Evolutionary conservation across 2,888 invertebrate species (phyloP).

Genomic region (Sphinx pinastri): DNA sequence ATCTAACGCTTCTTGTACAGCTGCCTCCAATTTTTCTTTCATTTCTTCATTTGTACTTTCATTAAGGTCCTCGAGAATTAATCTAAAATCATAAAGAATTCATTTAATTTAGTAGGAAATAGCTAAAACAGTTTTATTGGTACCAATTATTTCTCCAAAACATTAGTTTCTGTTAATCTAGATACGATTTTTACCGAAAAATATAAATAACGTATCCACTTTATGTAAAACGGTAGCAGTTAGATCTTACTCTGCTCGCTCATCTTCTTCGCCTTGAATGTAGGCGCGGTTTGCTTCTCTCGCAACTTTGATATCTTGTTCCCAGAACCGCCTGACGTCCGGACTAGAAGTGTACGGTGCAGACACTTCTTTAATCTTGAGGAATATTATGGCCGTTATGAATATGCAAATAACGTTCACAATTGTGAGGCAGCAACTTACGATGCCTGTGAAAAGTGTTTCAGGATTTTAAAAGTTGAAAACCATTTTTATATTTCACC

Average conservation of each 20-base stretch:
- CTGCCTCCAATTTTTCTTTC: conserved; percentile 86
- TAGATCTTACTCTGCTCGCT: conserved; percentile 68
- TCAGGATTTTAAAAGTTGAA: no score
- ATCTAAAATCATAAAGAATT: conserved; percentile 53
- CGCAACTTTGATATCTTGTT: conserved; percentile 90
- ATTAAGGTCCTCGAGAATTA: conserved; percentile 77
- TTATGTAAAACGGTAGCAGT: not conserved
- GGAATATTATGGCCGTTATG: conserved; percentile 89
- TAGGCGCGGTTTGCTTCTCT: conserved; percentile 87
- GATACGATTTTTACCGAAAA: no score
- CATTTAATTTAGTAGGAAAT: not conserved
- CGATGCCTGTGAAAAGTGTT: conserved; percentile 77
- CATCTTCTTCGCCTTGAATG: conserved; percentile 83
- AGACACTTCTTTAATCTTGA: conserved; percentile 93
- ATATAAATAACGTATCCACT: no score
- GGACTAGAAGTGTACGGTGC: conserved; percentile 91
- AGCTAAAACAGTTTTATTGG: not conserved
- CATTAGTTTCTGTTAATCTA: no score
- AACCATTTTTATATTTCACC: no score
- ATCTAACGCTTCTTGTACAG: conserved; percentile 86
- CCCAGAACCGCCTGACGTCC: conserved; percentile 90
- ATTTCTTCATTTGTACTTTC: conserved; percentile 75
- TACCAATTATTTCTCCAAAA: no score
- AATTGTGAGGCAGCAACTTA: conserved; percentile 90
- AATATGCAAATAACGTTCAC: conserved; percentile 94